A percentile compares a stretch with the other conserved stretches of the same genome.
These are phyloP conservation scores for Pseudorectes ferrugineus DNA, from an alignment of 2,113 vertebrate genomes.

Conservation along the genomic window DNA sequence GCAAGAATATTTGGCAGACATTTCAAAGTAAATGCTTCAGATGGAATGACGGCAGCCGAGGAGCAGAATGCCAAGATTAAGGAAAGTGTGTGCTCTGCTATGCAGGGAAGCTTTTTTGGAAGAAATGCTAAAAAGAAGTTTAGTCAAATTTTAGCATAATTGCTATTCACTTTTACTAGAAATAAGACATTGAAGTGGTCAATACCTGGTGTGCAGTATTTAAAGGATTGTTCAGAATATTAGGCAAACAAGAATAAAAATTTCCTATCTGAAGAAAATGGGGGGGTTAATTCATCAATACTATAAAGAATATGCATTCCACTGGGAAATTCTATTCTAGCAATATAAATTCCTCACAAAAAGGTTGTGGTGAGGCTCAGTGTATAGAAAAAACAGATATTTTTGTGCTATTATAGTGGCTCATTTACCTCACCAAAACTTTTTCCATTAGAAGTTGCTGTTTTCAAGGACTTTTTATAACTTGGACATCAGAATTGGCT, in stretches of 20 bases:
- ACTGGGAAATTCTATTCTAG: conserved; percentile 46
- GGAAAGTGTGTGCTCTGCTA: conserved; percentile 59
- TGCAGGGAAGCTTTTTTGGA: conserved; percentile 31
- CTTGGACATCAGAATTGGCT: conserved; percentile 63
- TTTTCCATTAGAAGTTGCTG: conserved; percentile 69
- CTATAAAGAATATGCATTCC: conserved; percentile 41
- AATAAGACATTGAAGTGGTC: background rate
- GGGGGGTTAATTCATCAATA: conserved; percentile 19
- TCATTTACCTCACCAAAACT: background rate
- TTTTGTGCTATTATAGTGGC: conserved; percentile 47
- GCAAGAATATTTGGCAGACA: conserved; percentile 76
- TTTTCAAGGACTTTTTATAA: conserved; percentile 57
- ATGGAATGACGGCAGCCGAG: conserved; percentile 65
- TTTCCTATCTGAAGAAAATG: background rate
- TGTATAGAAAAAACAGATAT: conserved; percentile 58
- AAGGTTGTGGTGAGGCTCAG: background rate
- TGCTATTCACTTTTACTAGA: background rate
- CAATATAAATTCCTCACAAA: conserved; percentile 63
- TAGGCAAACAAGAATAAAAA: conserved; percentile 1
- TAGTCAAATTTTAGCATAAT: conserved; percentile 24
- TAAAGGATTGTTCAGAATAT: background rate
- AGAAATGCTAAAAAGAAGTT: conserved; percentile 35
- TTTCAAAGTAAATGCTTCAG: conserved; percentile 75
- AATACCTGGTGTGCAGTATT: background rate
- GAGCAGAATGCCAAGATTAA: conserved; percentile 64